These are phyloP conservation scores for Brachystomella parvula DNA, from an alignment of 1,140 invertebrate species.

Conservation along the genomic window DNA sequence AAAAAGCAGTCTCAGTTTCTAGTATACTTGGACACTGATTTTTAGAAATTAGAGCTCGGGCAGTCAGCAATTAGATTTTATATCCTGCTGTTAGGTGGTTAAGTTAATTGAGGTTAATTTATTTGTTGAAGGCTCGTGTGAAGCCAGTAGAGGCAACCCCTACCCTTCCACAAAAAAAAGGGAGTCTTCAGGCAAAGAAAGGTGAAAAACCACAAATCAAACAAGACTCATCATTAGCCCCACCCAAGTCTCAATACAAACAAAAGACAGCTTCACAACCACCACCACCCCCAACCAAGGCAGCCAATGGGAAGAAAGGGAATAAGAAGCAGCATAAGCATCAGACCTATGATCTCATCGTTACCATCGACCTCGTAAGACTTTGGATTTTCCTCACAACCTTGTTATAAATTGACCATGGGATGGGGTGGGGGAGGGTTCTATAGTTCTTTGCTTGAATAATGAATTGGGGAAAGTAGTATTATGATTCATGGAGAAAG, in stretches of 20 bases:
- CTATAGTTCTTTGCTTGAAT: background rate
- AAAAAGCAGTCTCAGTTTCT: too few relatives aligned
- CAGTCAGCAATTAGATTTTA: too few relatives aligned
- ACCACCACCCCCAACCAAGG: slow-evolving; percentile 28
- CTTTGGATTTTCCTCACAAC: background rate
- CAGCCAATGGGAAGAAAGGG: slow-evolving; percentile 52
- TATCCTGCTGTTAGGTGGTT: too few relatives aligned
- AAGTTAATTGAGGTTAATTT: too few relatives aligned
- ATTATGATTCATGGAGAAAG: slow-evolving; percentile 9
- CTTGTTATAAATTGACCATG: background rate
- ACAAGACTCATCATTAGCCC: background rate
- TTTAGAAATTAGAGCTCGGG: too few relatives aligned
- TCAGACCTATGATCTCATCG: slow-evolving; percentile 70
- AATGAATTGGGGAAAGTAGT: background rate
- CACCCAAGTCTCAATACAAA: slow-evolving; percentile 50
- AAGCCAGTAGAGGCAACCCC: slow-evolving; percentile 62
- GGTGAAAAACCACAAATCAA: slow-evolving; percentile 47
- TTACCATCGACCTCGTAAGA: slow-evolving; percentile 72
- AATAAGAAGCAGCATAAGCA: slow-evolving; percentile 68
- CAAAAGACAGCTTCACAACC: slow-evolving; percentile 41
- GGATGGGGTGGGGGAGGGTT: background rate
- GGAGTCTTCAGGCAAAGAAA: slow-evolving; percentile 45
- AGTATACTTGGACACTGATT: too few relatives aligned
- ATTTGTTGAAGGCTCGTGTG: slow-evolving; percentile 70
- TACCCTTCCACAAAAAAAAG: slow-evolving; percentile 51